These are phyloP conservation scores for Drosophila nigromelanica DNA, from an alignment of 1,140 invertebrate species.

Conservation along the genomic window DNA sequence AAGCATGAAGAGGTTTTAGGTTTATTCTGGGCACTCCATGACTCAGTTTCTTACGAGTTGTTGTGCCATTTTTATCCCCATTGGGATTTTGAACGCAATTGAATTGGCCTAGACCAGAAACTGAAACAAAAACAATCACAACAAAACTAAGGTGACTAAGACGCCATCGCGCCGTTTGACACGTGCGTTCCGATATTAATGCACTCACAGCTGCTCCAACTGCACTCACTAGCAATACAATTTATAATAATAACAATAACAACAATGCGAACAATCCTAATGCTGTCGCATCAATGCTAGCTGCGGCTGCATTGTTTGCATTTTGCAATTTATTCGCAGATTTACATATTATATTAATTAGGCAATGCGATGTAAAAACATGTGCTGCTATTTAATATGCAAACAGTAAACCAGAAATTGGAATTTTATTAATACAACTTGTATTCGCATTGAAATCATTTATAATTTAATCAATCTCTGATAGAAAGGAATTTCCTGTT, in stretches of 20 bases:
- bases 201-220: conserved; percentile 7
- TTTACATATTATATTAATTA: conserved; percentile 32
- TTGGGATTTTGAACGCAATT: conserved; percentile 2
- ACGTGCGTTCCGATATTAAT: conserved; percentile 6
- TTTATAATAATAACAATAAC: background rate
- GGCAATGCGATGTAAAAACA: conserved; percentile 20
- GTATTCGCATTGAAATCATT: conserved; percentile 4
- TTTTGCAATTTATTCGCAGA: conserved; percentile 20
- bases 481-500: no score
- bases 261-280: background rate
- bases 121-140: background rate
- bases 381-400: conserved; percentile 17
- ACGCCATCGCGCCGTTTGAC: background rate
- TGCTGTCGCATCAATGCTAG: conserved; percentile 15
- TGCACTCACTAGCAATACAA: conserved; percentile 14
- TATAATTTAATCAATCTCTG: no score
- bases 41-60: conserved; percentile 21
- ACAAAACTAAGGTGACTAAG: conserved; percentile 25
- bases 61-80: background rate
- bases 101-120: conserved; percentile 1
- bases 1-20: background rate
- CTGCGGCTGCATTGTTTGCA: background rate
- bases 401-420: conserved; percentile 17
- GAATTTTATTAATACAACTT: conserved; percentile 1
- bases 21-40: conserved; percentile 6